Evolutionary conservation across 2,888 invertebrate genomes (phyloP).

Genomic region (Megamerina dolium): DNA sequence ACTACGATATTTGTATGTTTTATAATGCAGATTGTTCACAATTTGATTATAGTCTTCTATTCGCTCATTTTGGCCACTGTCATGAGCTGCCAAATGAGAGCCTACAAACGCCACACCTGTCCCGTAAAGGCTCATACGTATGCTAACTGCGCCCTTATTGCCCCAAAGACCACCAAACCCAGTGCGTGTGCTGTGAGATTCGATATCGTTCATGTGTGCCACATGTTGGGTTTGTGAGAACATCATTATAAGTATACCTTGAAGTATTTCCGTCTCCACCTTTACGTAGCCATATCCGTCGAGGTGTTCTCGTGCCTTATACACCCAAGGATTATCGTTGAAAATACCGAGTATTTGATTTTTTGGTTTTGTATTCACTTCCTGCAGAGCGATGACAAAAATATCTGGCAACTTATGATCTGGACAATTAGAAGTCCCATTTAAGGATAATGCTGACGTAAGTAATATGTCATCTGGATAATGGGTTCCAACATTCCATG

Average conservation of each 20-base stretch:
- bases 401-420: slow-evolving; percentile 70
- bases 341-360: slow-evolving; percentile 73
- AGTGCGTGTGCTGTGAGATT: slow-evolving; percentile 80
- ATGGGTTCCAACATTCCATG: slow-evolving; percentile 87
- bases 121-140: slow-evolving; percentile 81
- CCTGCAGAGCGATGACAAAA: slow-evolving; percentile 83
- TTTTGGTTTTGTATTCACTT: slow-evolving; percentile 80
- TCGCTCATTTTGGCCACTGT: slow-evolving; percentile 72
- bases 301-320: slow-evolving; percentile 62
- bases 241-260: slow-evolving; percentile 74
- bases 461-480: slow-evolving; percentile 65
- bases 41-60: slow-evolving; percentile 84
- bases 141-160: slow-evolving; percentile 77
- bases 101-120: slow-evolving; percentile 84
- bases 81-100: slow-evolving; percentile 86
- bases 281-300: slow-evolving; percentile 66
- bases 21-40: slow-evolving; percentile 73
- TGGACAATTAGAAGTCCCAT: slow-evolving; percentile 53
- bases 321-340: slow-evolving; percentile 80
- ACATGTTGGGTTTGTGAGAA: slow-evolving; percentile 75
- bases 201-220: slow-evolving; percentile 72
- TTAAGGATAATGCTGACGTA: slow-evolving; percentile 62
- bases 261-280: slow-evolving; percentile 72
- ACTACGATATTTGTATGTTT: slow-evolving; percentile 65
- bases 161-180: slow-evolving; percentile 86